A percentile compares a stretch with the other conserved stretches of the same genome.
Conservation (phyloP, 2,113 vertebrate genomes). For the Pelecanus crispus region DNA sequence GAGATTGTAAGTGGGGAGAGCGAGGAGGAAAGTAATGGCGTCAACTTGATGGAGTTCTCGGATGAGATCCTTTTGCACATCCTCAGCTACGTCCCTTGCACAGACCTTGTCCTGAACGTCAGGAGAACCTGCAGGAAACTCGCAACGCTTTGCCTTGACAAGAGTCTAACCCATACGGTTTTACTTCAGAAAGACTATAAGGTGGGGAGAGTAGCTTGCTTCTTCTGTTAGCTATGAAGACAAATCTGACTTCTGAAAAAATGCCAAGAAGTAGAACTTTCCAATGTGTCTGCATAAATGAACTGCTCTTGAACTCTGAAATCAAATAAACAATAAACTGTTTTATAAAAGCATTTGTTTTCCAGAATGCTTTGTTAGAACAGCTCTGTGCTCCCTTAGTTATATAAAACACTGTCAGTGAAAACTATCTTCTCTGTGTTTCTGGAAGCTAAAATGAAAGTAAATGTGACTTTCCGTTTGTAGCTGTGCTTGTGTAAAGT, state of each 20-base stretch:
- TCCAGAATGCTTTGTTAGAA: conserved; percentile 11
- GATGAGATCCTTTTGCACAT: conserved; percentile 95
- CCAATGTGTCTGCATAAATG: background rate
- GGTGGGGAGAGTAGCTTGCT: conserved; percentile 69
- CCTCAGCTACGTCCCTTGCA: conserved; percentile 84
- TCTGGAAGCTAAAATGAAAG: background rate
- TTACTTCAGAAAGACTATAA: conserved; percentile 85
- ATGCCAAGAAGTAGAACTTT: background rate
- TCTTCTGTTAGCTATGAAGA: background rate
- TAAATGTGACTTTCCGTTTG: background rate
- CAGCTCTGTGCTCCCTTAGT: background rate
- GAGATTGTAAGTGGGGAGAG: conserved; percentile 63
- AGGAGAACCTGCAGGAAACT: conserved; percentile 86
- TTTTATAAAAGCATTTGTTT: conserved; percentile 32
- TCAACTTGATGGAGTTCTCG: conserved; percentile 87
- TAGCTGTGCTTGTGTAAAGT: background rate
- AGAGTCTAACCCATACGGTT: conserved; percentile 85
- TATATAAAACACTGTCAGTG: background rate
- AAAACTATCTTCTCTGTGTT: background rate
- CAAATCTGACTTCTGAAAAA: background rate
- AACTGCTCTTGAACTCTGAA: background rate
- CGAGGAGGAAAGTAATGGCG: conserved; percentile 16
- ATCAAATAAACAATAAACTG: background rate
- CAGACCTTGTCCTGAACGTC: conserved; percentile 86
- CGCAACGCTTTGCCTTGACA: conserved; percentile 83